phyloP scores from a whole-genome alignment of 2,113 vertebrate species.

The Poeciliopsis prolifica region DNA sequence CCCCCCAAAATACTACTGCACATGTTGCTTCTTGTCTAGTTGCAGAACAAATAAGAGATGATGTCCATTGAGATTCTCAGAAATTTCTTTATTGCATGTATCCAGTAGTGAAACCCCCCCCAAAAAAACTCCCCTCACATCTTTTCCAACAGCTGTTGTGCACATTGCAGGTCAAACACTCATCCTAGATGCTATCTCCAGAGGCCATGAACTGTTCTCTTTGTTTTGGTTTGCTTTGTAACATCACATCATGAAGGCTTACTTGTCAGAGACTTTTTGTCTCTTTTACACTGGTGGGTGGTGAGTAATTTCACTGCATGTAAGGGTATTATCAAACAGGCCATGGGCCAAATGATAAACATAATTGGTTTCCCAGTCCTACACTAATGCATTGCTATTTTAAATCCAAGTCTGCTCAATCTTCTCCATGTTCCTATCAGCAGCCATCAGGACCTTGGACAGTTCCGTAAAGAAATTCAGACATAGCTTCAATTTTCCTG shows the following conservation, averaged over 20 bases:
- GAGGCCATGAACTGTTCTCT: conserved; percentile 22
- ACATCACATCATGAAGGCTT: conserved; percentile 43
- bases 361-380: conserved; percentile 66
- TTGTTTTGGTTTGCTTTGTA: conserved; percentile 59
- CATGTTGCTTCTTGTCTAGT: conserved; percentile 10
- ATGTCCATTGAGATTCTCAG: conserved; percentile 17
- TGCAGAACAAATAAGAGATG: conserved; percentile 3
- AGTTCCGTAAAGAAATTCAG: conserved; percentile 60
- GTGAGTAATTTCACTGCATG: conserved; percentile 63
- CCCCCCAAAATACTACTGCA: background rate
- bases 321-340: conserved; percentile 65
- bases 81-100: conserved; percentile 10
- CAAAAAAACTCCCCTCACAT: conserved; percentile 10
- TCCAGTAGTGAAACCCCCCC: background rate
- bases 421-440: conserved; percentile 47
- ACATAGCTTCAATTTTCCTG: conserved; percentile 53
- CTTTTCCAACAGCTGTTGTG: conserved; percentile 45
- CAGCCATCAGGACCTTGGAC: conserved; percentile 60
- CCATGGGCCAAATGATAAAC: conserved; percentile 70
- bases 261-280: conserved; percentile 48
- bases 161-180: conserved; percentile 48
- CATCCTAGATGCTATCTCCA: conserved; percentile 26
- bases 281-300: conserved; percentile 46
- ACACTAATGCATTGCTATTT: conserved; percentile 48
- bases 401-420: conserved; percentile 46